phyloP scores from a whole-genome alignment of 2,797 vertebrate species.

The Megalops cyprinoides region DNA sequence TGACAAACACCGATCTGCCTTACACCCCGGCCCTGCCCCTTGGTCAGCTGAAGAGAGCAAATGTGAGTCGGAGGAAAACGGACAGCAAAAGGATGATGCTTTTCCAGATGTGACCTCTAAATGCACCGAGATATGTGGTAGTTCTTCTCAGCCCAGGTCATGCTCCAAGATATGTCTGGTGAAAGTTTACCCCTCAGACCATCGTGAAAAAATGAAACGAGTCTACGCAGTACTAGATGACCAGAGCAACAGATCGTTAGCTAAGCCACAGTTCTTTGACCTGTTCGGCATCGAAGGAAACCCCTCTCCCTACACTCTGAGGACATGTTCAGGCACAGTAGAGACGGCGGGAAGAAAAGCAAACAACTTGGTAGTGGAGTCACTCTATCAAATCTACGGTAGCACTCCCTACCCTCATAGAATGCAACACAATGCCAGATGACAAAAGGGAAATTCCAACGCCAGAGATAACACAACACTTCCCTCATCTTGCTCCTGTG shows the following conservation, averaged over 20 bases:
- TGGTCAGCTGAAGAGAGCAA: background rate
- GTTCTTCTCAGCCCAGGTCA: conserved; percentile 2
- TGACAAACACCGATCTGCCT: too few relatives aligned
- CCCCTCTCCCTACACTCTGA: too few relatives aligned
- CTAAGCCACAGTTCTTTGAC: conserved; percentile 28
- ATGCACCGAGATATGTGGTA: conserved; percentile 35
- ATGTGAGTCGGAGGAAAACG: background rate
- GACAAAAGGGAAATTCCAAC: background rate
- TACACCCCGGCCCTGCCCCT: conserved; percentile 11
- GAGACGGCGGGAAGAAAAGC: background rate
- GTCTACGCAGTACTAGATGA: conserved; percentile 39
- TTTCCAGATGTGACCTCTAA: conserved; percentile 20
- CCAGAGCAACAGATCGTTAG: conserved; percentile 34
- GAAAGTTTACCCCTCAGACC: conserved; percentile 13
- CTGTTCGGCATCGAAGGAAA: background rate
- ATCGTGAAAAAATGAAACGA: conserved; percentile 22
- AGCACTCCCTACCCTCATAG: background rate
- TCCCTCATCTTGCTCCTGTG: background rate
- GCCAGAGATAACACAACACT: background rate
- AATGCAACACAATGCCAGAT: conserved; percentile 14
- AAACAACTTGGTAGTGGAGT: background rate
- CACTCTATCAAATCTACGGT: background rate
- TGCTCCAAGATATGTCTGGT: conserved; percentile 40
- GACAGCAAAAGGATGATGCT: background rate
- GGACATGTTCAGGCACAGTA: background rate